A percentile compares a stretch with the other conserved stretches of the same genome.
phyloP scores from a whole-genome alignment of 2,797 vertebrate genomes.

The Leptodactylus fallax region DNA sequence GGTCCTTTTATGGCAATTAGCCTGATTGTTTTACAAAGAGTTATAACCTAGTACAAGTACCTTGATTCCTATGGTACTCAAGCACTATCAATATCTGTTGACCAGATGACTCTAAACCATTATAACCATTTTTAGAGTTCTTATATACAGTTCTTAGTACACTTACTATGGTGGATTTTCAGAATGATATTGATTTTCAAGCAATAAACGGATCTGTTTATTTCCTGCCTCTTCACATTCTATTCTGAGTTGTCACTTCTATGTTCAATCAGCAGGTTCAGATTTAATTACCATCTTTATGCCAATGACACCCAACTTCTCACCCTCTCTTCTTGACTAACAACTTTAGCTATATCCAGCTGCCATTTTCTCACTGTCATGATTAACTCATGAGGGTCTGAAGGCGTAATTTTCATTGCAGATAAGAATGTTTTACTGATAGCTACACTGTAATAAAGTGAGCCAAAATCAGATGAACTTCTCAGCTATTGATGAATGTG shows the following conservation, averaged over 20 bases:
- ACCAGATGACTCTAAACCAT: neutral
- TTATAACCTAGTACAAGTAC: neutral
- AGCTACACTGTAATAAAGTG: neutral
- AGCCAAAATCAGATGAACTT: neutral
- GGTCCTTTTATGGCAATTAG: neutral
- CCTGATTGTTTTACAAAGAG: neutral
- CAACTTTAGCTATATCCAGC: neutral
- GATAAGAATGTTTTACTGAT: neutral
- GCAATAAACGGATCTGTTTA: neutral
- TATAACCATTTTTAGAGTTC: neutral
- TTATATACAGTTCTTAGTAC: neutral
- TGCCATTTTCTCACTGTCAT: neutral
- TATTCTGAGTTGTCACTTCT: neutral
- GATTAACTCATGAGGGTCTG: neutral
- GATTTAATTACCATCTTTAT: slow-evolving; percentile 26
- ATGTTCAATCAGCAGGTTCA: neutral
- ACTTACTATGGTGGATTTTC: neutral
- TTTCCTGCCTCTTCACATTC: neutral
- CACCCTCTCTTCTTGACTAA: neutral
- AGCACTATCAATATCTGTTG: too few relatives aligned
- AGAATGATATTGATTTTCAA: neutral
- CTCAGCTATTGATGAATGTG: neutral
- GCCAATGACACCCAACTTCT: neutral
- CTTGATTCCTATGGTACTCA: too few relatives aligned
- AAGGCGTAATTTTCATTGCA: neutral